phyloP scores from a whole-genome alignment of 2,888 invertebrate species.

The Mantis religiosa region DNA sequence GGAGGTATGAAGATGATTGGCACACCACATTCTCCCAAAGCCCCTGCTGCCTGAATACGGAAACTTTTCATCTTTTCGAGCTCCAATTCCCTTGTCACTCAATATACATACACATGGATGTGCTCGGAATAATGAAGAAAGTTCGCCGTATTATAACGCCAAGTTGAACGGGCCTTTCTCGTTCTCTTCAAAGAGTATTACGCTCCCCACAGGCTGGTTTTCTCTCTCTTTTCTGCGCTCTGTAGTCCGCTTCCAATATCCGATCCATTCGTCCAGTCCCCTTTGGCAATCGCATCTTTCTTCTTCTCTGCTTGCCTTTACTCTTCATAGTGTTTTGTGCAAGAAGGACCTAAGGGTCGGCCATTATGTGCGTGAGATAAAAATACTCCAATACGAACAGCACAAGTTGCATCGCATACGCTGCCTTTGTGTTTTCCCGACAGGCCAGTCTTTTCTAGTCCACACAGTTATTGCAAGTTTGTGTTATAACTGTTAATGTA shows the following conservation, averaged over 20 bases:
- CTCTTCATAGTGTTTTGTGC: neutral
- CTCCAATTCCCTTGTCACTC: neutral
- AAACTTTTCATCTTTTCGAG: neutral
- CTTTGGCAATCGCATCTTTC: neutral
- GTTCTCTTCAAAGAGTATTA: neutral
- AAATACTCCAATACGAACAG: neutral
- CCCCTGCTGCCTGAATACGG: neutral
- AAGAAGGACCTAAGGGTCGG: neutral
- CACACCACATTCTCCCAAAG: neutral
- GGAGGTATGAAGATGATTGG: neutral
- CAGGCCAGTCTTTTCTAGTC: too few species aligned
- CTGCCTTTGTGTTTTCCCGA: too few species aligned
- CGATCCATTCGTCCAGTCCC: neutral
- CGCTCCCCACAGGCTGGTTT: neutral
- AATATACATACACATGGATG: neutral
- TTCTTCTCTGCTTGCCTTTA: neutral
- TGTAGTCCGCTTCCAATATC: neutral
- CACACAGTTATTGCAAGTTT: too few species aligned
- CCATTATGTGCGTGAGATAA: neutral
- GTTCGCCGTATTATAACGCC: neutral
- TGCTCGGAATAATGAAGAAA: neutral
- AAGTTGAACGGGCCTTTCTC: neutral
- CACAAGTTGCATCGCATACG: too few species aligned
- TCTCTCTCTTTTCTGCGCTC: neutral
- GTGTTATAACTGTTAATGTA: too few species aligned